phyloP scores from a whole-genome alignment of 2,797 vertebrate species.

The Allobates femoralis region DNA sequence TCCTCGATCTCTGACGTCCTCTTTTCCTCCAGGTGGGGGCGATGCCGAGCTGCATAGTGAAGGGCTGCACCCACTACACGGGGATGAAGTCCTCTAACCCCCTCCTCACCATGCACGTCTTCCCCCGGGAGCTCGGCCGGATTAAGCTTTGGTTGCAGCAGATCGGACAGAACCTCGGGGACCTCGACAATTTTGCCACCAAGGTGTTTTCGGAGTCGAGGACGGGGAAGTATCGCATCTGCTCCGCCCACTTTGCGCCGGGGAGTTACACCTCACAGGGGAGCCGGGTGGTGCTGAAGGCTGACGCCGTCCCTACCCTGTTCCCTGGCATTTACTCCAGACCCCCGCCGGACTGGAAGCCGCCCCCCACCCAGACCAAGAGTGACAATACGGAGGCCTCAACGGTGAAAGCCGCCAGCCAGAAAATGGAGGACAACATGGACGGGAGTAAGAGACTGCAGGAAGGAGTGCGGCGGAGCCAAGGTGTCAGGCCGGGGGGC shows the following conservation, averaged over 20 bases:
- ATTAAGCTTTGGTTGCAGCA: constrained; percentile 38
- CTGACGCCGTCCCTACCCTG: constrained; percentile 27
- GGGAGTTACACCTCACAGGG: constrained; percentile 20
- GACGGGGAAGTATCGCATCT: constrained; percentile 23
- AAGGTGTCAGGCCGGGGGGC: neutral
- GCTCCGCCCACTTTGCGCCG: constrained; percentile 22
- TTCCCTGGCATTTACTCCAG: neutral
- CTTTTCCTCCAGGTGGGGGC: constrained; percentile 7
- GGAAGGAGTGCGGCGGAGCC: neutral
- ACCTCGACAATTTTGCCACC: constrained; percentile 20
- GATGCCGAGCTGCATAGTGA: constrained; percentile 39
- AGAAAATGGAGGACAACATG: neutral
- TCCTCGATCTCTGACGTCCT: neutral
- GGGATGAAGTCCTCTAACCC: neutral
- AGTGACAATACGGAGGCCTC: neutral
- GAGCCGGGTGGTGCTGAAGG: neutral
- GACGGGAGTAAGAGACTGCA: neutral
- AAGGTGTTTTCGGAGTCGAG: neutral
- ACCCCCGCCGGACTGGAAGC: neutral
- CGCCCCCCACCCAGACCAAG: neutral
- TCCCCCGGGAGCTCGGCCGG: constrained; percentile 23
- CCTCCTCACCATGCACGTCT: constrained; percentile 38
- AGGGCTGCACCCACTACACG: constrained; percentile 32
- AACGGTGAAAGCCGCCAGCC: neutral
- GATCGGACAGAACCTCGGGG: constrained; percentile 30